Evolutionary conservation across 2,888 invertebrate genomes (phyloP), one percentile per base, ranked within the genome.

Genomic region (Gymnosoma rotundatum): DNA sequence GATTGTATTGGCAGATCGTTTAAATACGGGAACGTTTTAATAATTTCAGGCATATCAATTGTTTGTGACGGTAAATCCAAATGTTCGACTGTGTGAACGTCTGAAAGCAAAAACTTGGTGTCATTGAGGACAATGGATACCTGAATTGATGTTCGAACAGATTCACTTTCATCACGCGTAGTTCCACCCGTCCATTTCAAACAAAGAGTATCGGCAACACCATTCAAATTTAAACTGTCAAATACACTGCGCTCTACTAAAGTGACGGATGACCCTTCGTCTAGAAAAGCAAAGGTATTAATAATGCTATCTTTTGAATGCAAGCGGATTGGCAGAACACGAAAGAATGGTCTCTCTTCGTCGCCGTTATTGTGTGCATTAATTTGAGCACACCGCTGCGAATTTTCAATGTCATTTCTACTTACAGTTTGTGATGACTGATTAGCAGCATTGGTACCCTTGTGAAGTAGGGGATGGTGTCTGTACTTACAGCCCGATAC

Each of bases 191-290:
- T 60, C 60, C 60, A 60, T 38, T 60, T 60, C 9, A 60, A 6
- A 12, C 60, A 60, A 25, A 25, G 25, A 25, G 25, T 1, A 25
- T 25, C 25, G 25, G 25, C 25, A 25, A 60, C 36, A 18, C 38
- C 60, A 18, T 38, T 18, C 38, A 60, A 60, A 38, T 60, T 9
- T 2, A 60, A 38, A 16, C 54, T 32, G 48, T 78, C 45, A 58
- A 80, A 80, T 25, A 74, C 36, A 61, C 21, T 72, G 52, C 76
- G 54, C 12, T 83, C 79, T 20, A 50, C 18, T 18, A n/a, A 8
- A 12, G 32, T 45, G 45, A 45, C 45, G 45, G 45, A 45, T 12
- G 45, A 45, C 45, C 45, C 45, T 45, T 45, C 45, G 45, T 45
- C 45, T 45, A 45, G 45, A 45, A 45, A 45, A 45, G 45, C 45